Conservation (phyloP, 1,140 invertebrate genomes). For the Pogonomyrmex barbatus region DNA sequence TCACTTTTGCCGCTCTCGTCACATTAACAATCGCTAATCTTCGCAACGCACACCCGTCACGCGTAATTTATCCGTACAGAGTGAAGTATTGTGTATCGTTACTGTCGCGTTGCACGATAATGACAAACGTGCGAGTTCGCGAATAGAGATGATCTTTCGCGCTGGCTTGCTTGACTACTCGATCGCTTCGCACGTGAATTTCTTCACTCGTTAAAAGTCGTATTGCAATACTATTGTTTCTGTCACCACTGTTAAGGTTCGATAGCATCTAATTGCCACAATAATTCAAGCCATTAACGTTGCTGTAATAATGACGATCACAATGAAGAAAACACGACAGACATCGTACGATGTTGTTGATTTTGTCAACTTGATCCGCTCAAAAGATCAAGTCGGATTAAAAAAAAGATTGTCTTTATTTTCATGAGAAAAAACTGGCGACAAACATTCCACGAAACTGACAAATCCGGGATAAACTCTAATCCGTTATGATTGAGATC, state of each 20-base stretch:
- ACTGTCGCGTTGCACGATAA: background rate
- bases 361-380: background rate
- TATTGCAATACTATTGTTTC: background rate
- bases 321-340: background rate
- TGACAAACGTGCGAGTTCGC: background rate
- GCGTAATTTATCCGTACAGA: constrained; percentile 13
- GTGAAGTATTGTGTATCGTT: background rate
- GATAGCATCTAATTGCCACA: constrained; percentile 9
- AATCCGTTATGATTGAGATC: background rate
- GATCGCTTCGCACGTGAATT: background rate
- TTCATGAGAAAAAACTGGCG: background rate
- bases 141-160: constrained; percentile 16
- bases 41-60: background rate
- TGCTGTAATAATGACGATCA: background rate
- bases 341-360: background rate
- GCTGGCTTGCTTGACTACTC: background rate
- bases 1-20: constrained; percentile 56
- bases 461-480: background rate
- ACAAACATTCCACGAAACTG: background rate
- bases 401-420: background rate
- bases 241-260: background rate
- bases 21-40: constrained; percentile 50
- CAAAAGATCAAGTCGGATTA: background rate
- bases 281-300: constrained; percentile 1
- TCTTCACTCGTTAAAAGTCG: background rate